These are phyloP conservation scores for Manacus vitellinus DNA, from an alignment of 2,113 vertebrate species.

Conservation along the genomic window DNA sequence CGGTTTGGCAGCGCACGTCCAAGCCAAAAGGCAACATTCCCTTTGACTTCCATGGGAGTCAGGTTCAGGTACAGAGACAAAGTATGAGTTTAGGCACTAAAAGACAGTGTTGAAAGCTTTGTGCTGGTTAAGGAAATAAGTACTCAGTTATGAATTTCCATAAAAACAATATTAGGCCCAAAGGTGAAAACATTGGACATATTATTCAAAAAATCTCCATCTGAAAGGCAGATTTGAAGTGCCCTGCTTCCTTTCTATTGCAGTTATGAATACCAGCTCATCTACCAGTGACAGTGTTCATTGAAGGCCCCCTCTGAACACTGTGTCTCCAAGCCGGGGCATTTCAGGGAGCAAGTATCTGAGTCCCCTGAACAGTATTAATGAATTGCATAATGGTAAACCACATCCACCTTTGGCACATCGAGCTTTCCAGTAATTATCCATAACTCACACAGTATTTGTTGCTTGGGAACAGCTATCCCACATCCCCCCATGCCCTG, in stretches of 20 bases:
- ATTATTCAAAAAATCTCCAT: background rate
- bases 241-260: background rate
- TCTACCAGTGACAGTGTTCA: background rate
- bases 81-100: background rate
- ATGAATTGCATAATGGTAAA: background rate
- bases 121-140: background rate
- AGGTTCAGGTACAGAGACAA: background rate
- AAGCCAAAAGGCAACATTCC: background rate
- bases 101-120: background rate
- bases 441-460: background rate
- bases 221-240: background rate
- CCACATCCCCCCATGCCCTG: background rate
- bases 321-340: background rate
- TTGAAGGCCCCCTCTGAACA: background rate
- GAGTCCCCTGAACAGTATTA: background rate
- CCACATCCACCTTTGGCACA: background rate
- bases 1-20: fast-evolving
- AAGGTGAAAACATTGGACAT: background rate
- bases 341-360: background rate
- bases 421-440: background rate
- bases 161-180: background rate
- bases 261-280: background rate
- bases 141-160: background rate
- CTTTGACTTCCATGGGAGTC: fast-evolving
- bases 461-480: background rate